Evolutionary conservation across 2,113 vertebrate genomes (phyloP), one percentile per base, ranked within the genome.

Genomic region (Gavia stellata): DNA sequence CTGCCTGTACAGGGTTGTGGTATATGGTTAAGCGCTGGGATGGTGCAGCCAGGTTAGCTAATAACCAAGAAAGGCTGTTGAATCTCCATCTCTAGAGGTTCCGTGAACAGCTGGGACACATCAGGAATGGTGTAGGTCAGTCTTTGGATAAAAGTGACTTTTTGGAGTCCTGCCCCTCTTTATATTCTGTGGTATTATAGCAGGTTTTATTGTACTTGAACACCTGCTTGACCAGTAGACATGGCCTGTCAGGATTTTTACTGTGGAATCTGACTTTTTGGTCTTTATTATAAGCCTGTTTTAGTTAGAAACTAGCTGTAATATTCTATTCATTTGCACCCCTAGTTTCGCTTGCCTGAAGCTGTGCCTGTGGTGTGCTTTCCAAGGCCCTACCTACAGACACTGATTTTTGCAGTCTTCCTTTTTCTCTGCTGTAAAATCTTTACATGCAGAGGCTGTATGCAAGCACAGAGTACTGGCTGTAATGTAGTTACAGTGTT

Each of bases 1-100:
- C 62, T 0, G 0, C 36, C 42, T 47, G 3, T 23, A 44, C 11
- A 52, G 26, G 14, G 17, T 0, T 71, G 44, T 20, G 47, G 28
- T 19, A 6, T 3, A 17, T 0, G 2, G 29, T 15, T 74, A 34
- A 61, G 17, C 52, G 24, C 47, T 85, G 49, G 24, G 9, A 19
- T 2, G 26, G 33, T 40, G 34, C 40, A 83, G 19, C 36, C 47
- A 18, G 18, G 8, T 81, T 52, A 87, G 47, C 42, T 86, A 45
- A 31, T 52, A 63, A 25, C 23, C 13, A 44, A 18, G 59, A 81
- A 74, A 63, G 16, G 23, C 56, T 68, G 15, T 16, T 86, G 47
- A 28, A 33, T n/a, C 36, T 83, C n/a, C 1, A 0, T 31, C 29
- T 79, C 50, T 52, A 38, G 24, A 78, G 34, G 33, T 12, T 90